Evolutionary conservation across 2,797 vertebrate species (phyloP).

Genomic region (Erethizon dorsatum): DNA sequence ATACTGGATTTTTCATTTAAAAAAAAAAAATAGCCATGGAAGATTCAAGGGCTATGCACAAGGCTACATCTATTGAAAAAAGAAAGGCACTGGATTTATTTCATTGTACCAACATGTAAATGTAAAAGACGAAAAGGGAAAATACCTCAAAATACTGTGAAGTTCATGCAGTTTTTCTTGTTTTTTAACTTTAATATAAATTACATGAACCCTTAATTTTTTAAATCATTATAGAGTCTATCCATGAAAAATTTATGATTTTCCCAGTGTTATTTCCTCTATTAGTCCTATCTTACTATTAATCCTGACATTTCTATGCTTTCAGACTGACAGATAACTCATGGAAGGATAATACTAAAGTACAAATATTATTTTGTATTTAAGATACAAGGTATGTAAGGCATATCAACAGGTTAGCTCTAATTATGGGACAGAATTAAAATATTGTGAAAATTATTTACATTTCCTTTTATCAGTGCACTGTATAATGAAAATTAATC

Average conservation of each 20-base stretch:
- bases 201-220: slow-evolving; percentile 22
- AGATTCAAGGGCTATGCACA: not conserved
- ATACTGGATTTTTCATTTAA: not conserved
- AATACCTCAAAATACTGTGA: not conserved
- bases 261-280: not conserved
- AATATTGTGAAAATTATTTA: slow-evolving; percentile 19
- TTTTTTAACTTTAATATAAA: slow-evolving; percentile 30
- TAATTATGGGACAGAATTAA: slow-evolving; percentile 21
- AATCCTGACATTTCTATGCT: slow-evolving; percentile 36
- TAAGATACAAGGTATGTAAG: not conserved
- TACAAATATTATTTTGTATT: not conserved
- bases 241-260: slow-evolving; percentile 13
- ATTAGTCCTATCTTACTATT: not conserved
- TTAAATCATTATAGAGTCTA: not conserved
- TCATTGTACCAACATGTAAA: slow-evolving; percentile 42
- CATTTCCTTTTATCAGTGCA: slow-evolving; percentile 24
- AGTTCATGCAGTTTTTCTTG: not conserved
- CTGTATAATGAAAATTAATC: slow-evolving; percentile 6
- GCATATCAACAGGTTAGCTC: not conserved
- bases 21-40: not conserved
- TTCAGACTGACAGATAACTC: not conserved
- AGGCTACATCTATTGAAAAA: not conserved
- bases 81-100: slow-evolving; percentile 8
- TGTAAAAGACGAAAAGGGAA: slow-evolving; percentile 18
- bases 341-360: not conserved